Percentiles rank a stretch among this genome's conserved stretches.
phyloP scores from a whole-genome alignment of 1,140 invertebrate species.

The Chironomus striatipennis region DNA sequence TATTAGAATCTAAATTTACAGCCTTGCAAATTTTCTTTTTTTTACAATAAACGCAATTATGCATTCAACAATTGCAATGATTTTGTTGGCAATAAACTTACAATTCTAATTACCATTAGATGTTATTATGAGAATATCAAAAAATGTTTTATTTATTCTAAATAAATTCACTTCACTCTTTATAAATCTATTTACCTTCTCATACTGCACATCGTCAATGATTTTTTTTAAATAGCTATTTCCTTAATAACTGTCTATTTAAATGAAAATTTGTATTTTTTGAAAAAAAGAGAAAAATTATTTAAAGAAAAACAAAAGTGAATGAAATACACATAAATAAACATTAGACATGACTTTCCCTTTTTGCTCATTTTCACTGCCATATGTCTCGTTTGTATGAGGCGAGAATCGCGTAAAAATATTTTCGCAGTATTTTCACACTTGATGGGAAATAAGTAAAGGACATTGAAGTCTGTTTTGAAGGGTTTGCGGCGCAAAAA shows the following conservation, averaged over 20 bases:
- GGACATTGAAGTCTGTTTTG: too few relatives aligned
- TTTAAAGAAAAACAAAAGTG: neutral
- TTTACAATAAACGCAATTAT: neutral
- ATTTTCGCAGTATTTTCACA: too few relatives aligned
- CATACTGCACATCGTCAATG: neutral
- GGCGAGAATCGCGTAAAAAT: too few relatives aligned
- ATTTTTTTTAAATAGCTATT: too few relatives aligned
- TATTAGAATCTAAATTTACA: neutral
- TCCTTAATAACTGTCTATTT: neutral
- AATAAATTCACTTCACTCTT: too few relatives aligned
- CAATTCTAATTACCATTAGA: neutral
- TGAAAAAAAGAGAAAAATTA: neutral
- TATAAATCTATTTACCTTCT: too few relatives aligned
- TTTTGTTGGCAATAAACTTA: neutral
- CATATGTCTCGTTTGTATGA: too few relatives aligned
- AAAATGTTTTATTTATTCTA: neutral
- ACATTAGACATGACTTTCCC: neutral
- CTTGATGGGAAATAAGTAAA: too few relatives aligned
- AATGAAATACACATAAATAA: neutral
- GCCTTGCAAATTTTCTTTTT: neutral
- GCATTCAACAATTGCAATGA: slow-evolving; percentile 1
- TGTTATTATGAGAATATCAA: slow-evolving; percentile 2
- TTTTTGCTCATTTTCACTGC: neutral
- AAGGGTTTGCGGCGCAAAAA: too few relatives aligned
- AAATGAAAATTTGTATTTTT: neutral